phyloP scores from a whole-genome alignment of 2,888 invertebrate genomes.

The Scaeva pyrastri region DNA sequence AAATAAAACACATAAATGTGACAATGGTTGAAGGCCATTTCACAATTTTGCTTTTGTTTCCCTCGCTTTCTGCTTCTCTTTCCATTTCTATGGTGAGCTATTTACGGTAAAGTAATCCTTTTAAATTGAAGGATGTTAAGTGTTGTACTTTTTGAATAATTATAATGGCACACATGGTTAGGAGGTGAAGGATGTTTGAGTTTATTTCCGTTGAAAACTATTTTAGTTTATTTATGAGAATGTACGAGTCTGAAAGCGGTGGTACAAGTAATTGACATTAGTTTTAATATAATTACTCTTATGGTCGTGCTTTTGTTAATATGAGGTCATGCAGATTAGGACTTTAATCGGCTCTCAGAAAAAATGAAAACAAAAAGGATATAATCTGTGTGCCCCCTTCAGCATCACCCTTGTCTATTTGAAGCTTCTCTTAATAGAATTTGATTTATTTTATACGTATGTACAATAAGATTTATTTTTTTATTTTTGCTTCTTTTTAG shows the following conservation, averaged over 20 bases:
- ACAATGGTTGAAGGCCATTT: constrained; percentile 58
- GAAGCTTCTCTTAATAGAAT: too few species aligned
- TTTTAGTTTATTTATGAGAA: constrained; percentile 10
- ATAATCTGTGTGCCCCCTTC: too few species aligned
- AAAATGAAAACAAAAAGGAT: too few species aligned
- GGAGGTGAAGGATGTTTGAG: constrained; percentile 58
- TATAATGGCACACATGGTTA: constrained; percentile 18
- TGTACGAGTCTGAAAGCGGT: not conserved
- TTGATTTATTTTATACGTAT: too few species aligned
- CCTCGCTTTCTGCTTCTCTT: not conserved
- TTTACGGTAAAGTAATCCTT: constrained; percentile 47
- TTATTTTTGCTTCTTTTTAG: constrained; percentile 84
- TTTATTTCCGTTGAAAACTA: constrained; percentile 28
- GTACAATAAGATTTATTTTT: constrained; percentile 84
- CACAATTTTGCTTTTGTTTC: constrained; percentile 9
- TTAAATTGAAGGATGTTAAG: constrained; percentile 49
- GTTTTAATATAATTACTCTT: not conserved
- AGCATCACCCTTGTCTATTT: too few species aligned
- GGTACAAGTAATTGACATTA: not conserved
- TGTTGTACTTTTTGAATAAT: constrained; percentile 45
- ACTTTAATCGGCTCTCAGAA: too few species aligned
- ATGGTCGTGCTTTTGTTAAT: not conserved
- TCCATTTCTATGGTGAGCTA: not conserved
- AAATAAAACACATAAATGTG: constrained; percentile 35
- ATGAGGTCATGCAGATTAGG: not conserved